Evolutionary conservation across 2,113 vertebrate species (phyloP).

Genomic region (Rynchops niger): DNA sequence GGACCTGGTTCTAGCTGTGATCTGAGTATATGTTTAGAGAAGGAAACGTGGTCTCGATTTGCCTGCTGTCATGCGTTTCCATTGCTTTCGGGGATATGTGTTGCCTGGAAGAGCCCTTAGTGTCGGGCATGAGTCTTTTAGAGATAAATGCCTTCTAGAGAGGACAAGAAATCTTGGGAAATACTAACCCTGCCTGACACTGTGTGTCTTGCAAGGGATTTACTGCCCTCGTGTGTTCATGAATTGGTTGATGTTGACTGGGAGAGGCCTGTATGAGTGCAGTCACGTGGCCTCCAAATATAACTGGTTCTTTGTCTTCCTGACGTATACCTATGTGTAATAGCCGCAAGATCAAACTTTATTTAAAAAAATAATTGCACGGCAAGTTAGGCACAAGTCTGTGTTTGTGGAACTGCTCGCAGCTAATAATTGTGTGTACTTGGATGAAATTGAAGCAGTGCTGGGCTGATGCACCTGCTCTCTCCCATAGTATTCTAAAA

Average conservation of each 20-base stretch:
- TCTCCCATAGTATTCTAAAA: fast-evolving
- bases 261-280: not conserved
- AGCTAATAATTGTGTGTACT: not conserved
- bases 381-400: not conserved
- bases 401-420: not conserved
- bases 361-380: fast-evolving
- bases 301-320: not conserved
- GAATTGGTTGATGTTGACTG: not conserved
- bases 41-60: not conserved
- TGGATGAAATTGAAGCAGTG: fast-evolving
- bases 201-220: not conserved
- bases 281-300: not conserved
- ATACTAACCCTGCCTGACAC: not conserved
- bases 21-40: not conserved
- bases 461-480: not conserved
- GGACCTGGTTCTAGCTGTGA: not conserved
- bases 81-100: not conserved
- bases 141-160: not conserved
- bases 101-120: not conserved
- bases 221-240: conserved; percentile 57
- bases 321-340: not conserved
- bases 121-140: not conserved
- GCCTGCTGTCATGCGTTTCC: not conserved
- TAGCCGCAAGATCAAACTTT: not conserved
- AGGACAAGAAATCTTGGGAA: not conserved